Evolutionary conservation across 2,888 invertebrate genomes (phyloP), one percentile per base, ranked within the genome.

Genomic region (Heliconius ismenius): DNA sequence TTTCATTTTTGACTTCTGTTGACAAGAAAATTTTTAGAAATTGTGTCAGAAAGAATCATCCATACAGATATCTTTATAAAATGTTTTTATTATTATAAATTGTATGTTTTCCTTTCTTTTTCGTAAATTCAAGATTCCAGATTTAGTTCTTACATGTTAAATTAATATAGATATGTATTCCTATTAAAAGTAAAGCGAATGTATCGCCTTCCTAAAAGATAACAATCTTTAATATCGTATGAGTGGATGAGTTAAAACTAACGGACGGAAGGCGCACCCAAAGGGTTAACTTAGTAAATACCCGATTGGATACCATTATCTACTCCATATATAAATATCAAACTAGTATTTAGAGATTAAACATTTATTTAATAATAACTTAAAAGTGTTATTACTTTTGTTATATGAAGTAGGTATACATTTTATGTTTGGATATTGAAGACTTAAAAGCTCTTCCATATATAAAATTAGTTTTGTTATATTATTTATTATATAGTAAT

Each of bases 221-320:
- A 92, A 85, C 82, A 88, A 93, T 93, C 93, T 93, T 93, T 93
- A 93, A 93, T 93, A 92, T 88, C 83, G 86, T 86, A 89, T 89
- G 92, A 93, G 93, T 92, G 93, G 91, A 84, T 87, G 89, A 91
- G 89, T 90, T 90, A 87, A 88, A 90, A 88, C 84, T 83, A 86
- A 86, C 87, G 85, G 83, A 83, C 91, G 92, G 91, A 92, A 91
- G 83, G 91, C 92, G 85, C 90, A 85, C 92, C 91, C 80, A 83
- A 86, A 87, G 86, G 88, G 87, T 88, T 86, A 81, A 81, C 81
- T 81, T 73, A 78, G 77, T 76, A 77, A 81, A 79, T 79, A 80
- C 73, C 43, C 39, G 68, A 75, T 76, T 76, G 75, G 32, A 76
- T 32, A 63, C 62, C 58, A 63, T 36, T 74, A 62, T 73, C 62